A percentile compares a stretch with the other conserved stretches of the same genome.
These are phyloP conservation scores for Triops longicaudatus DNA, from an alignment of 1,140 invertebrate species.

Conservation along the genomic window DNA sequence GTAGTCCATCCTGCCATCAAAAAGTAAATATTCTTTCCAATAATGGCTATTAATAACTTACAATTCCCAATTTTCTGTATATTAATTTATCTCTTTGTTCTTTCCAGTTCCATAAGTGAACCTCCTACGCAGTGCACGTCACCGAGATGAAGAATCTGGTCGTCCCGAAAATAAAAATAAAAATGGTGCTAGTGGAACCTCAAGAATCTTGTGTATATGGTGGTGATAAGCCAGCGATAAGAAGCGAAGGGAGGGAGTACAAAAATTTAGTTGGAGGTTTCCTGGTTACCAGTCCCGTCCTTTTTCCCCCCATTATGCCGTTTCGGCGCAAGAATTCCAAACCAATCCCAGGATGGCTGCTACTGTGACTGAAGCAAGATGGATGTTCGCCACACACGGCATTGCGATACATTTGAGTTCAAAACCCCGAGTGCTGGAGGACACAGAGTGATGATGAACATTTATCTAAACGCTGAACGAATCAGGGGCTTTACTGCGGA, in stretches of 20 bases:
- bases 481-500: conserved; percentile 10
- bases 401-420: conserved; percentile 2
- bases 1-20: conserved; percentile 3
- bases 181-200: neutral
- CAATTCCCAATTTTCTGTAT: neutral
- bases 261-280: neutral
- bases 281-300: neutral
- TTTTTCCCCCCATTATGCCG: conserved; percentile 9
- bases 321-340: conserved; percentile 12
- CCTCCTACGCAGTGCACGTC: neutral
- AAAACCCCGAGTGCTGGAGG: conserved; percentile 7
- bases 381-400: neutral
- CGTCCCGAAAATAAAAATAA: too few relatives aligned
- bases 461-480: conserved; percentile 3
- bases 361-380: conserved; percentile 15
- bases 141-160: neutral
- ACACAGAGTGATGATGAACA: conserved; percentile 15
- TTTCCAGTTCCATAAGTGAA: neutral
- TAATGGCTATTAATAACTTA: too few relatives aligned
- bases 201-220: neutral
- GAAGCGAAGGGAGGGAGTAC: neutral
- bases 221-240: neutral
- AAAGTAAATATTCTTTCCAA: conserved; percentile 17
- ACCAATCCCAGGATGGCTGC: conserved; percentile 10
- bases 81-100: neutral